phyloP scores from a whole-genome alignment of 2,888 invertebrate species.

The Deilephila porcellus region DNA sequence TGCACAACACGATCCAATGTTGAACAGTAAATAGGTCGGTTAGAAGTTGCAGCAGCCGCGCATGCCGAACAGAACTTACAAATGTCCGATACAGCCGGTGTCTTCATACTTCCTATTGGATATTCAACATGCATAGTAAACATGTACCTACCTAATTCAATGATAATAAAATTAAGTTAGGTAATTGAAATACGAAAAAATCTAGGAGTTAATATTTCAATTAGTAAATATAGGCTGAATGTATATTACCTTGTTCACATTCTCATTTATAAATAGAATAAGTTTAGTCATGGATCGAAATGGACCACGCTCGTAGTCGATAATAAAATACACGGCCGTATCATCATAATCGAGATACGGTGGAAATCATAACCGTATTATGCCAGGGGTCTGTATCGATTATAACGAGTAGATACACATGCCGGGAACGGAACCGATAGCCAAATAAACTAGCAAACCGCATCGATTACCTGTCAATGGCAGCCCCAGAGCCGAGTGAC shows the following conservation, averaged over 20 bases:
- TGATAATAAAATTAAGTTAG: neutral
- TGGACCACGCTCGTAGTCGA: neutral
- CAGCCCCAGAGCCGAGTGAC: slow-evolving; percentile 73
- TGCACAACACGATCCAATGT: slow-evolving; percentile 39
- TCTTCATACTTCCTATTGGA: slow-evolving; percentile 40
- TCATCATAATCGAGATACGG: slow-evolving; percentile 60
- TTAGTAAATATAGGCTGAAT: neutral
- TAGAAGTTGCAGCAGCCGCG: slow-evolving; percentile 54
- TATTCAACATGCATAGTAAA: slow-evolving; percentile 3
- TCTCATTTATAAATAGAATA: neutral
- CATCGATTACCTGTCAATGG: slow-evolving; percentile 83
- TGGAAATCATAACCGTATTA: slow-evolving; percentile 71
- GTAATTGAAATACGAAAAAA: neutral
- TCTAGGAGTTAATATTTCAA: neutral
- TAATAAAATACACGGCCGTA: neutral
- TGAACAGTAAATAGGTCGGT: slow-evolving; percentile 60
- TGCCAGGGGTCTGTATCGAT: slow-evolving; percentile 65
- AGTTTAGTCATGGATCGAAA: neutral
- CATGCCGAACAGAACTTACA: slow-evolving; percentile 52
- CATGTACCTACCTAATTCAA: neutral
- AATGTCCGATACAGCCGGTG: slow-evolving; percentile 47
- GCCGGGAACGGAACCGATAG: slow-evolving; percentile 77
- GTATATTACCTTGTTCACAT: neutral
- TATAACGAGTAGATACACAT: slow-evolving; percentile 78
- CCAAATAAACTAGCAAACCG: slow-evolving; percentile 82